Percentiles rank a stretch among this genome's conserved stretches.
These are phyloP conservation scores for Selenia dentaria DNA, from an alignment of 2,888 invertebrate species.

Conservation along the genomic window DNA sequence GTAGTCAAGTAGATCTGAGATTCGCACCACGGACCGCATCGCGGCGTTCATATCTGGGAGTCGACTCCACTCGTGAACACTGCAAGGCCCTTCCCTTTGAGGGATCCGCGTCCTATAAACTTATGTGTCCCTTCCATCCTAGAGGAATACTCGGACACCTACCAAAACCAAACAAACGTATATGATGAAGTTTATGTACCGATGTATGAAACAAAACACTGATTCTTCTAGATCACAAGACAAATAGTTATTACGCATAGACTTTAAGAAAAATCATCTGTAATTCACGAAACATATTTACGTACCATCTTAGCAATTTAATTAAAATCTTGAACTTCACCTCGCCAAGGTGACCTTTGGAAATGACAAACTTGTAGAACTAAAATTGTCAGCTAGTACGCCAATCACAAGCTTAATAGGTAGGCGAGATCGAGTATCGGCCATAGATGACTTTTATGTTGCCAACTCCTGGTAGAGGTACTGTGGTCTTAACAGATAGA, in stretches of 20 bases:
- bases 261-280: background rate
- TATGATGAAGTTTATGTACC: constrained; percentile 34
- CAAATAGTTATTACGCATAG: background rate
- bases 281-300: constrained; percentile 28
- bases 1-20: constrained; percentile 99
- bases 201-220: constrained; percentile 38
- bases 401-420: too few relatives aligned
- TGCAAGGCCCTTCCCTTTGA: constrained; percentile 96
- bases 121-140: constrained; percentile 78
- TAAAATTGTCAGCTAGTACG: too few relatives aligned
- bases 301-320: constrained; percentile 50
- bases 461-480: too few relatives aligned
- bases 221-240: constrained; percentile 9
- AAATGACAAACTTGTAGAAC: constrained; percentile 19
- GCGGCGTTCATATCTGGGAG: constrained; percentile 99
- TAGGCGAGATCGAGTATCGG: too few relatives aligned
- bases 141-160: constrained; percentile 46
- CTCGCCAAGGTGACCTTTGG: constrained; percentile 80
- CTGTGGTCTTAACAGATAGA: too few relatives aligned
- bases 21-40: constrained; percentile 98
- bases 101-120: constrained; percentile 94
- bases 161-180: constrained; percentile 42
- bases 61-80: constrained; percentile 99
- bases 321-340: constrained; percentile 68
- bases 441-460: too few relatives aligned